Conservation (phyloP, 2,888 invertebrate species). For the Lacanobia wlatinum region DNA sequence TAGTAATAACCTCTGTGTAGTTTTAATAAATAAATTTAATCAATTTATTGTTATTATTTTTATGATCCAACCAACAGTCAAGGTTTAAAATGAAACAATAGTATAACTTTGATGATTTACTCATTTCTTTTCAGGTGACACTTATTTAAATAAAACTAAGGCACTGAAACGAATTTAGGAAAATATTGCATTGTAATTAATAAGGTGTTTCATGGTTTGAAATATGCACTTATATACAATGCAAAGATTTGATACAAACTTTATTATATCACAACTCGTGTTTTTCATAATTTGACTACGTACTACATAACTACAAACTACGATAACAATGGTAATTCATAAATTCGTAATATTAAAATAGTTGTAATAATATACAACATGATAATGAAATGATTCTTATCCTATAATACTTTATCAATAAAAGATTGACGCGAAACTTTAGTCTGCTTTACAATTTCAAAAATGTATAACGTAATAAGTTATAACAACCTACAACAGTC, state of each 20-base stretch:
- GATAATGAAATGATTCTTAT: conserved; percentile 79
- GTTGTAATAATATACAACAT: conserved; percentile 81
- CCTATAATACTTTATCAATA: conserved; percentile 83
- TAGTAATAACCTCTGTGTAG: conserved; percentile 87
- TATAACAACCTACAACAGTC: conserved; percentile 79
- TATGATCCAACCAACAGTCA: not conserved
- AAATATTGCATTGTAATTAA: conserved; percentile 68
- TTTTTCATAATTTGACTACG: conserved; percentile 73
- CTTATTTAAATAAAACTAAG: conserved; percentile 64
- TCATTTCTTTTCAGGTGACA: conserved; percentile 71
- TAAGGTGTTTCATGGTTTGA: conserved; percentile 58
- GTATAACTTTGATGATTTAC: conserved; percentile 70
- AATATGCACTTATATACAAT: conserved; percentile 71
- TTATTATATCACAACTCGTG: conserved; percentile 78
- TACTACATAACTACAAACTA: conserved; percentile 83
- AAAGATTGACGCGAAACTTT: conserved; percentile 71
- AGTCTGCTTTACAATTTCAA: conserved; percentile 68
- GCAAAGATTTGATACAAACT: conserved; percentile 64
- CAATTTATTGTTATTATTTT: conserved; percentile 70
- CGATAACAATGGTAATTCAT: conserved; percentile 86
- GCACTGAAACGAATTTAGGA: conserved; percentile 60
- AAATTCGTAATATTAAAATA: conserved; percentile 87
- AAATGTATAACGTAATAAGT: conserved; percentile 64
- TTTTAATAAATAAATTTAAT: conserved; percentile 89
- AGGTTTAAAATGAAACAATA: conserved; percentile 67